Evolutionary conservation across 2,797 vertebrate species (phyloP).

Genomic region (Dryobates pubescens): DNA sequence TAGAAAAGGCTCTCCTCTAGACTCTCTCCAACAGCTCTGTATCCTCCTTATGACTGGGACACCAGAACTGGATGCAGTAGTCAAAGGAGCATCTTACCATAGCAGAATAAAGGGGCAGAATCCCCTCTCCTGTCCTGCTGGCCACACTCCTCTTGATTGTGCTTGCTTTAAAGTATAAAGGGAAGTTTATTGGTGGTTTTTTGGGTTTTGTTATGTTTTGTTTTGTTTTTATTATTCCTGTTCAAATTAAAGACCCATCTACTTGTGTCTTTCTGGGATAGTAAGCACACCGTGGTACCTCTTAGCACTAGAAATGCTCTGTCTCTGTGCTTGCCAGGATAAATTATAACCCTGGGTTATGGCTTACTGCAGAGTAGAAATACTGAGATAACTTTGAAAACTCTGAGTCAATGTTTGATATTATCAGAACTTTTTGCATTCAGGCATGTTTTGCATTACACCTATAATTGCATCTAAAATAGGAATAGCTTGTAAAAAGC

Average conservation of each 20-base stretch:
- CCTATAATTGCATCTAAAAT: conserved; percentile 3
- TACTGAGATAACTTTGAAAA: neutral
- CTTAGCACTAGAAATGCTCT: neutral
- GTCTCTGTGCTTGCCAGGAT: neutral
- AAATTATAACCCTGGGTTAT: neutral
- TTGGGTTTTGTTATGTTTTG: neutral
- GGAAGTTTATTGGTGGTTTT: neutral
- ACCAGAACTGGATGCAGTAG: too few species aligned
- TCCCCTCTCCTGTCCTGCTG: too few species aligned
- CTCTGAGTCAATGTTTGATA: neutral
- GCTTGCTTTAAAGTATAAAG: neutral
- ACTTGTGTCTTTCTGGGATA: neutral
- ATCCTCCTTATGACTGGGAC: too few species aligned
- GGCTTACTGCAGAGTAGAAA: neutral
- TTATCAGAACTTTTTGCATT: conserved; percentile 10
- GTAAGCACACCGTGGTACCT: neutral
- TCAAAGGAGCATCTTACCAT: too few species aligned
- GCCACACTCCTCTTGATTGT: neutral
- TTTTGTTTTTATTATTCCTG: neutral
- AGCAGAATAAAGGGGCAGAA: too few species aligned
- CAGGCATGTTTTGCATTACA: neutral
- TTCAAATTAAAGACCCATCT: neutral
- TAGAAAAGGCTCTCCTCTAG: neutral
- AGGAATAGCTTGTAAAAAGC: neutral
- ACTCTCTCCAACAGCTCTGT: too few species aligned